Conservation (phyloP, 1,140 invertebrate genomes). For the Musca domestica region DNA sequence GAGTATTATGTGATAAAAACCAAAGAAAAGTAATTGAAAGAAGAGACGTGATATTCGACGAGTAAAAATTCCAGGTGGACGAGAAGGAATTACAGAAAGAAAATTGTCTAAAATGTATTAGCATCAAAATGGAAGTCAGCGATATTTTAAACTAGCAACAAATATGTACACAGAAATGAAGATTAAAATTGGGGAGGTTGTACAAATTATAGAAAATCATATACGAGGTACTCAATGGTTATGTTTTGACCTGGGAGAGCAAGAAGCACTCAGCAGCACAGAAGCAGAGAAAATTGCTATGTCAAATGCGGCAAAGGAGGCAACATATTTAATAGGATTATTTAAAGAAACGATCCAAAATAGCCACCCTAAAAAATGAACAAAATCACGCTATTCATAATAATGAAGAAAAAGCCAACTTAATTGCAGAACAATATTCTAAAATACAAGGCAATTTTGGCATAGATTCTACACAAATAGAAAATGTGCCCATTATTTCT, state of each 20-base stretch:
- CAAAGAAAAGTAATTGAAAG: conserved; percentile 34
- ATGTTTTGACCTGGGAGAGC: conserved; percentile 32
- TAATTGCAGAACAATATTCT: too few relatives aligned
- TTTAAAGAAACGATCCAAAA: conserved; percentile 29
- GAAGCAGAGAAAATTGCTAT: conserved; percentile 55
- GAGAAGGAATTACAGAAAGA: conserved; percentile 29
- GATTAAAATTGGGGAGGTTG: conserved; percentile 45
- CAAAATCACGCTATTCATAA: too few relatives aligned
- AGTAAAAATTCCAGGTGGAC: conserved; percentile 38
- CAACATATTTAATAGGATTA: conserved; percentile 41
- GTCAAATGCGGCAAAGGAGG: conserved; percentile 49
- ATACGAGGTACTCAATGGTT: conserved; percentile 26
- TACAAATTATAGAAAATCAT: conserved; percentile 36
- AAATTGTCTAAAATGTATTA: background rate
- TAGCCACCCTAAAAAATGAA: too few relatives aligned
- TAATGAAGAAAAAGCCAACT: too few relatives aligned
- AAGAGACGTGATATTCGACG: conserved; percentile 54
- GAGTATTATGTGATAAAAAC: conserved; percentile 37
- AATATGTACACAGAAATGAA: conserved; percentile 22
- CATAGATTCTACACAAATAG: too few relatives aligned
- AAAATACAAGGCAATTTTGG: too few relatives aligned
- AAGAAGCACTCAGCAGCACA: conserved; percentile 30
- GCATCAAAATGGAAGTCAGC: background rate
- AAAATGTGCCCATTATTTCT: too few relatives aligned
- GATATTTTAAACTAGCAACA: background rate